Evolutionary conservation across 2,888 invertebrate genomes (phyloP).

Genomic region (Caenorhabditis macrosperma): DNA sequence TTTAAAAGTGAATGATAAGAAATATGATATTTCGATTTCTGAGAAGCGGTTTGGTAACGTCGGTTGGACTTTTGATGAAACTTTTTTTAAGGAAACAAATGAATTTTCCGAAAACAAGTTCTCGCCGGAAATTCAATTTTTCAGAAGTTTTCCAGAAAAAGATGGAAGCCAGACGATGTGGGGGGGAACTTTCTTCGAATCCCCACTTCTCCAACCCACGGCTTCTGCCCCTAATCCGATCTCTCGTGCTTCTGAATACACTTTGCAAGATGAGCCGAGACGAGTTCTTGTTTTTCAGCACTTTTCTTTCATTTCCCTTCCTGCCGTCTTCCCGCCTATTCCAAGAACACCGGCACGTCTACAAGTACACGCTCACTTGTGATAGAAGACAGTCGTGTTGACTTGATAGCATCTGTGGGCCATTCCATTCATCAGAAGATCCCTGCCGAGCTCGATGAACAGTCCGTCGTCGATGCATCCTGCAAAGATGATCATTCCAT

Average conservation of each 20-base stretch:
- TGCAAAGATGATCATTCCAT: conserved; percentile 19
- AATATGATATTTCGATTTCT: too few species aligned
- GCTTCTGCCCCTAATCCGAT: too few species aligned
- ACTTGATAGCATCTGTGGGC: conserved; percentile 78
- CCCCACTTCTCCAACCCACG: too few species aligned
- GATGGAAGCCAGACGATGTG: too few species aligned
- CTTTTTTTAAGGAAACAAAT: too few species aligned
- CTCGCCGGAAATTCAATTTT: too few species aligned
- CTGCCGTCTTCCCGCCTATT: neutral
- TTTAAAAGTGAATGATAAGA: too few species aligned
- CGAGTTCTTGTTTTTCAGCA: conserved; percentile 6
- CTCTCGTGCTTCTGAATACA: too few species aligned
- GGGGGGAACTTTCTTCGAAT: neutral
- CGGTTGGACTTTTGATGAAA: too few species aligned
- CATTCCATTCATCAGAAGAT: conserved; percentile 76
- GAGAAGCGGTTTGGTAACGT: too few species aligned
- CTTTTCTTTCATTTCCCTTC: neutral
- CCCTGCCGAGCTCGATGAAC: conserved; percentile 77
- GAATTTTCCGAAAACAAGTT: too few species aligned
- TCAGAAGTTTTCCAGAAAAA: too few species aligned
- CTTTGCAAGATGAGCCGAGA: neutral
- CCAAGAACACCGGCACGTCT: neutral
- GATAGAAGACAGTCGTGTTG: conserved; percentile 77
- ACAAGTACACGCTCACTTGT: conserved; percentile 67
- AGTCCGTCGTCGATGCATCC: conserved; percentile 77